Percentiles rank a stretch among this genome's conserved stretches.
Conservation (phyloP, 1,140 invertebrate genomes). For the Bombus huntii region DNA sequence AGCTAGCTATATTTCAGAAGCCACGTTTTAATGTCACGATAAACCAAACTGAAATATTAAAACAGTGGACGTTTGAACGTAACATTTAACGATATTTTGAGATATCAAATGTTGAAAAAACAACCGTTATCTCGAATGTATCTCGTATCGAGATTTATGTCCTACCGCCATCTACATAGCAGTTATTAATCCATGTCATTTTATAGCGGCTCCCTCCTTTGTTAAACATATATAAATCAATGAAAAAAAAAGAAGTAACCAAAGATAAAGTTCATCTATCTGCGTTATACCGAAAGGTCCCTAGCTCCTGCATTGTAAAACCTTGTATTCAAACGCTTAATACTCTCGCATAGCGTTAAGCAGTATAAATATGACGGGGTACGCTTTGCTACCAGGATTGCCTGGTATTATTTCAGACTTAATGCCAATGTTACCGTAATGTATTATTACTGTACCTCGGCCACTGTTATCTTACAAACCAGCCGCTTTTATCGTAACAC, state of each 20-base stretch:
- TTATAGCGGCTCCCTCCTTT: neutral
- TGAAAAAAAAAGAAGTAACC: too few relatives aligned
- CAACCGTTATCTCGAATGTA: too few relatives aligned
- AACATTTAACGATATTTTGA: neutral
- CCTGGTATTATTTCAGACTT: conserved; percentile 11
- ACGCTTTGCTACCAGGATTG: neutral
- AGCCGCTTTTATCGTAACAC: neutral
- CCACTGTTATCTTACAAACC: neutral
- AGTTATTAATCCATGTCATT: neutral
- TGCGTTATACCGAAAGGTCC: neutral
- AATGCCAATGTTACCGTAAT: conserved; percentile 6
- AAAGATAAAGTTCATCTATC: neutral
- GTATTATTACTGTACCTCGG: neutral
- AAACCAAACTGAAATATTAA: neutral
- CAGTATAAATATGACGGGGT: neutral
- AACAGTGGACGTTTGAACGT: neutral
- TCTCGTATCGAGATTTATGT: neutral
- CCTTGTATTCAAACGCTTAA: conserved; percentile 15
- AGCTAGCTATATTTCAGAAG: neutral
- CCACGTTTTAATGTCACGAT: neutral
- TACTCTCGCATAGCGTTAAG: neutral
- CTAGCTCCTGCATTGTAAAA: neutral
- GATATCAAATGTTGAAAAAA: neutral
- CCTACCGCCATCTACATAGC: neutral
- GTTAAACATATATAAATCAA: neutral